Evolutionary conservation across 2,797 vertebrate genomes (phyloP).

Genomic region (Anolis apletophallus): DNA sequence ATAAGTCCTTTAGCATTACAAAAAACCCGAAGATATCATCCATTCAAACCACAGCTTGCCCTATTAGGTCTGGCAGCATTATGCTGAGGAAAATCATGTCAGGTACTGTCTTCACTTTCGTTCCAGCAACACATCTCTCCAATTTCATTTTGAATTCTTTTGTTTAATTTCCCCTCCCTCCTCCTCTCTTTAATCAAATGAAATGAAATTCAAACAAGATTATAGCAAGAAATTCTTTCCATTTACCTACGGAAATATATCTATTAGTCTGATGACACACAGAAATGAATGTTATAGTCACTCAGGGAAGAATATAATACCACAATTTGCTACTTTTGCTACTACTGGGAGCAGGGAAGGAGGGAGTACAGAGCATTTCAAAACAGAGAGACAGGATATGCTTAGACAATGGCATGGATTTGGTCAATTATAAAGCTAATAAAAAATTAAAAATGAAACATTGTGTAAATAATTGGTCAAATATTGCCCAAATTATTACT

Average conservation of each 20-base stretch:
- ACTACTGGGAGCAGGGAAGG: neutral
- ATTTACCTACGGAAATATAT: conserved; percentile 63
- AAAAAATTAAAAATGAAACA: conserved; percentile 76
- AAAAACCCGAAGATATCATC: conserved; percentile 68
- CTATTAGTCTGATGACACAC: conserved; percentile 39
- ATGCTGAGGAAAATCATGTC: conserved; percentile 65
- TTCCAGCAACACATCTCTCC: conserved; percentile 64
- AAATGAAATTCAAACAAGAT: conserved; percentile 71
- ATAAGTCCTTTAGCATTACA: conserved; percentile 75
- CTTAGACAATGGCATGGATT: conserved; percentile 72
- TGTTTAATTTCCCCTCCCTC: conserved; percentile 72
- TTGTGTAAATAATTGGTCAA: conserved; percentile 79
- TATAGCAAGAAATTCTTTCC: conserved; percentile 55
- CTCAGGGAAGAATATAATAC: conserved; percentile 29
- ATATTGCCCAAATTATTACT: conserved; percentile 75
- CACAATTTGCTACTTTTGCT: conserved; percentile 36
- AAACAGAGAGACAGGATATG: conserved; percentile 71
- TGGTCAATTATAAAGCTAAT: conserved; percentile 77
- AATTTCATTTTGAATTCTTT: conserved; percentile 69
- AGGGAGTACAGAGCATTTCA: conserved; percentile 54
- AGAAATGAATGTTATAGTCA: conserved; percentile 55
- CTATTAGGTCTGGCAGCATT: conserved; percentile 75
- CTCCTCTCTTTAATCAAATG: conserved; percentile 69
- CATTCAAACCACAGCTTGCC: conserved; percentile 66
- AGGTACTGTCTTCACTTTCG: conserved; percentile 62